These are phyloP conservation scores for Calliphora vomitoria DNA, from an alignment of 2,888 invertebrate genomes.

Conservation along the genomic window DNA sequence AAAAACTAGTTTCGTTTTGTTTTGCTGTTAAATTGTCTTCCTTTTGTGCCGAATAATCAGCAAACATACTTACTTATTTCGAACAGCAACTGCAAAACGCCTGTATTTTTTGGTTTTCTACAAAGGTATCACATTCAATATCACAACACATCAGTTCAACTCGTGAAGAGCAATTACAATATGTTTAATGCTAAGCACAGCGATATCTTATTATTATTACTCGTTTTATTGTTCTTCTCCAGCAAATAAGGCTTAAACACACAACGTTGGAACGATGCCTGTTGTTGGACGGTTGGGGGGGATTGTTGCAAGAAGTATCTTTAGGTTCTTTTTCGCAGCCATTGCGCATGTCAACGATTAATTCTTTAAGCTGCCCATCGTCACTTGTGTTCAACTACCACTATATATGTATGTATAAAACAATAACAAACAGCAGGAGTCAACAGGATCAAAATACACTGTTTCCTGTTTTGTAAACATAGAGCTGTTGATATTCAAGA, in stretches of 20 bases:
- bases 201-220: conserved; percentile 78
- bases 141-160: conserved; percentile 75
- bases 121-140: conserved; percentile 60
- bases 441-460: conserved; percentile 66
- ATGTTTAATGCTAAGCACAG: conserved; percentile 83
- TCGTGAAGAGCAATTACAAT: conserved; percentile 82
- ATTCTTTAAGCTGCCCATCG: conserved; percentile 82
- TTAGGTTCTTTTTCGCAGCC: conserved; percentile 69
- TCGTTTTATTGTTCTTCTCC: conserved; percentile 68
- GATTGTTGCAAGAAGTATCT: conserved; percentile 35
- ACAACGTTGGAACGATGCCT: conserved; percentile 41
- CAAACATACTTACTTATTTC: conserved; percentile 64
- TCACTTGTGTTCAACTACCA: conserved; percentile 78
- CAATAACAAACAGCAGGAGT: conserved; percentile 51
- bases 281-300: conserved; percentile 10
- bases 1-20: conserved; percentile 68
- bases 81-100: conserved; percentile 24
- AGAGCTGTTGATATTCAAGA: no score
- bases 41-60: conserved; percentile 64
- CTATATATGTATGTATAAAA: conserved; percentile 28
- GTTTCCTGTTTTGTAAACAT: conserved; percentile 22
- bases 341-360: conserved; percentile 84
- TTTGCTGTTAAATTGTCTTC: conserved; percentile 29
- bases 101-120: conserved; percentile 18
- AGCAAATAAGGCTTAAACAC: conserved; percentile 76